Base-by-base conservation (phyloP, 23 tunicate genomes). In the Phallusia fumigata region DNA sequence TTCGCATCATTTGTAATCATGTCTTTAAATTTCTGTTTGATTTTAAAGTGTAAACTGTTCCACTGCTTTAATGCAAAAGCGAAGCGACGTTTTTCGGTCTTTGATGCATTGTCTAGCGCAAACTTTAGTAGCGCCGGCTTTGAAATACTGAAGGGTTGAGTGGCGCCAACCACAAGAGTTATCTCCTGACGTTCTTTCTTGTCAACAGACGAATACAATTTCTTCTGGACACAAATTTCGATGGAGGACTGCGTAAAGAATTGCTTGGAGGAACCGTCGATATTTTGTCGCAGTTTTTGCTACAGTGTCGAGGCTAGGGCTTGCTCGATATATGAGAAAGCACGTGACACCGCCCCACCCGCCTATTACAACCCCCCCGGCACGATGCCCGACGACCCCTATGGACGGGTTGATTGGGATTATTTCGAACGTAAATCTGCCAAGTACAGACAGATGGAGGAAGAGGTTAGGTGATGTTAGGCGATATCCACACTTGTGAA, bases 251-350 rank as follows among this genome's bases (percentile, higher is more conserved):
- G 97, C 83, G 81, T 78, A 26, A 75, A 80, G 0, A 84, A 53
- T 1, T 92, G 97, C 74, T 10, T 92, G 18, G 36, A 79, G 19
- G 91, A 92, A 13, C 58, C 30, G 33, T 22, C 80, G 28, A 83
- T 92, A 0, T 64, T 64, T 45, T 92, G 97, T 65, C 79, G 78
- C n/a, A 92, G 97, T 65, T 92, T 92, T 73, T 87, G 97, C 69
- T 92, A 83, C 88, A 75, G 91, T 32, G 36, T 35, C 0, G 85
- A 83, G 65, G 88, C 78, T 18, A 74, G 79, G 33, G 91, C 92
- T 19, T 92, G 97, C 84, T 90, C 92, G 18, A 87, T 84, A 10
- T 92, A 80, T 65, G 91, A 87, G 58, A 77, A 76, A 15, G 88
- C 83, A 1, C 79, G 97, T 24, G 65, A 44, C 36, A 79, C 78